Conservation (phyloP, 2,888 invertebrate species). For the Ichneumoninae sp. region DNA sequence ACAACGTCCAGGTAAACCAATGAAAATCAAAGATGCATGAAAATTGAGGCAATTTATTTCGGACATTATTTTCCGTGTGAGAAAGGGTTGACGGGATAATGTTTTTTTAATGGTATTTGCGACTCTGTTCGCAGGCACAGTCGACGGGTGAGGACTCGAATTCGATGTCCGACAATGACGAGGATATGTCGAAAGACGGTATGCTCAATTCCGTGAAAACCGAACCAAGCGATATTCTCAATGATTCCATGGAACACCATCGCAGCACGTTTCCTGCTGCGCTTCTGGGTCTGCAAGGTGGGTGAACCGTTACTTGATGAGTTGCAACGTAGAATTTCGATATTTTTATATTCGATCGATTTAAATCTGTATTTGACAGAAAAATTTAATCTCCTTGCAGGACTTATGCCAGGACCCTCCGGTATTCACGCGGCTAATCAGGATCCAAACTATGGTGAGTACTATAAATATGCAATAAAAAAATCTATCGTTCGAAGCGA, state of each 20-base stretch:
- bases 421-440: constrained; percentile 90
- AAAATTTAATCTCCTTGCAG: constrained; percentile 85
- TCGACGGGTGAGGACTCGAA: constrained; percentile 93
- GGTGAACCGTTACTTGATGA: constrained; percentile 45
- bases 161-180: constrained; percentile 85
- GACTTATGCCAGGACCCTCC: constrained; percentile 94
- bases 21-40: neutral
- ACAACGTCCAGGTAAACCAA: constrained; percentile 83
- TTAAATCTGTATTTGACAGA: constrained; percentile 56
- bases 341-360: neutral
- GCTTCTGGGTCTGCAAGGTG: constrained; percentile 93
- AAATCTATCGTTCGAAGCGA: constrained; percentile 56
- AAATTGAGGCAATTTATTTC: neutral
- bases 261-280: constrained; percentile 92
- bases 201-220: constrained; percentile 91
- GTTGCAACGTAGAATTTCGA: neutral
- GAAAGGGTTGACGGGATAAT: neutral
- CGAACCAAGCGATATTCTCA: constrained; percentile 89
- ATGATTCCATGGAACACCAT: constrained; percentile 88
- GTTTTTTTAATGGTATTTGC: neutral
- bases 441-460: constrained; percentile 93
- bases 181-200: constrained; percentile 87
- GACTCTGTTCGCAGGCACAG: constrained; percentile 85
- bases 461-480: constrained; percentile 34
- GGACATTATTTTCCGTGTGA: neutral